Percentiles rank a stretch among this genome's conserved stretches.
Conservation (phyloP, 1,140 invertebrate genomes). For the Drosophila ohnishii region DNA sequence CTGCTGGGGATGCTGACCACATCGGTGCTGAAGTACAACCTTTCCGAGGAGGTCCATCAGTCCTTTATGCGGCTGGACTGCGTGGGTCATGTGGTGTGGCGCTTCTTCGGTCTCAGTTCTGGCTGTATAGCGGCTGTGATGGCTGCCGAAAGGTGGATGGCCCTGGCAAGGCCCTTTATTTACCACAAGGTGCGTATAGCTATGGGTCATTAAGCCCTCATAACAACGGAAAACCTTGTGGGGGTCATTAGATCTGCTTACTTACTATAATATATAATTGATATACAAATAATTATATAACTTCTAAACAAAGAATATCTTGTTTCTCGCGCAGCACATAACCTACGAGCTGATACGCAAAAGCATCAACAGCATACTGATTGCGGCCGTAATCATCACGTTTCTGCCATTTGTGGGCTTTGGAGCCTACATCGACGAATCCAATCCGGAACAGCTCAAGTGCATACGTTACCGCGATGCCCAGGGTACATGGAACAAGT, state of each 20-base stretch:
- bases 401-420: conserved; percentile 91
- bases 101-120: conserved; percentile 92
- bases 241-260: neutral
- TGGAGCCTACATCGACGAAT: conserved; percentile 88
- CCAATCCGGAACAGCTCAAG: conserved; percentile 55
- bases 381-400: conserved; percentile 87
- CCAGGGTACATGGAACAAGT: conserved; percentile 85
- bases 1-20: conserved; percentile 87
- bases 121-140: conserved; percentile 94
- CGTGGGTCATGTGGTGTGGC: conserved; percentile 88
- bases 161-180: conserved; percentile 92
- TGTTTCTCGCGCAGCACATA: conserved; percentile 87
- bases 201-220: neutral
- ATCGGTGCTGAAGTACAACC: conserved; percentile 83
- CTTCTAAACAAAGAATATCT: neutral
- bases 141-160: conserved; percentile 93
- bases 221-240: neutral
- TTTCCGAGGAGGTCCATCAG: conserved; percentile 75
- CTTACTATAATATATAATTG: no score
- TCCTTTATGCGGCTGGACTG: conserved; percentile 85
- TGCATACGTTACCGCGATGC: conserved; percentile 90
- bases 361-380: conserved; percentile 88
- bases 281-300: no score
- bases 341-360: conserved; percentile 90
- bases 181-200: conserved; percentile 90